phyloP scores from a whole-genome alignment of 2,888 invertebrate species.

The Toxonevra muliebris region DNA sequence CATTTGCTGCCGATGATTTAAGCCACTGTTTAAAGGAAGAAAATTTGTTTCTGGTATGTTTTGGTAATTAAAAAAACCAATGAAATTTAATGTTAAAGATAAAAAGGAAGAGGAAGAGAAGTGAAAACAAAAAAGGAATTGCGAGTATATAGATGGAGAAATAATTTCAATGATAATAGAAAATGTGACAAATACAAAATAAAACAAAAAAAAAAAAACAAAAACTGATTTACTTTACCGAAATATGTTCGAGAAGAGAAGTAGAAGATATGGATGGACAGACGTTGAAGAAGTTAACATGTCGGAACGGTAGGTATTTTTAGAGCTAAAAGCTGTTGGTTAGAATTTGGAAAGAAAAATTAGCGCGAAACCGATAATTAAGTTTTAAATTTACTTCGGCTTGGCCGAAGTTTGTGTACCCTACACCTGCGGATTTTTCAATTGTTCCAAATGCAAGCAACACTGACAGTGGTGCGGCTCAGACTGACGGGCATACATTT shows the following conservation, averaged over 20 bases:
- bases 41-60: constrained; percentile 19
- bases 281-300: constrained; percentile 6
- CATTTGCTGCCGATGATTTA: constrained; percentile 35
- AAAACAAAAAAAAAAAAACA: constrained; percentile 7
- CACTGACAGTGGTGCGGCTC: too few relatives aligned
- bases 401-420: background rate
- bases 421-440: too few relatives aligned
- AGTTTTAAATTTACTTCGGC: too few relatives aligned
- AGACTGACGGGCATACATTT: too few relatives aligned
- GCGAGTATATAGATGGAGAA: constrained; percentile 30
- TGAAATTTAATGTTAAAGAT: constrained; percentile 8
- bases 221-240: constrained; percentile 35
- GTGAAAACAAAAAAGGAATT: constrained; percentile 29
- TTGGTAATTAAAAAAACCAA: constrained; percentile 21
- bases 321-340: constrained; percentile 25
- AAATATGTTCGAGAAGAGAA: constrained; percentile 17
- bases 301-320: constrained; percentile 12
- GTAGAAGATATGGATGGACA: background rate
- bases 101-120: constrained; percentile 9
- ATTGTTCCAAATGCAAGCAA: too few relatives aligned
- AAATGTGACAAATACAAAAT: constrained; percentile 6
- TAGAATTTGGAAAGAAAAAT: constrained; percentile 26
- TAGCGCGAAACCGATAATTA: constrained; percentile 7
- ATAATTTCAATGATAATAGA: constrained; percentile 8
- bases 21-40: constrained; percentile 36